Evolutionary conservation across 1,140 invertebrate species (phyloP), one percentile per base, ranked within the genome.

Genomic region (Drosophila chauvacae): DNA sequence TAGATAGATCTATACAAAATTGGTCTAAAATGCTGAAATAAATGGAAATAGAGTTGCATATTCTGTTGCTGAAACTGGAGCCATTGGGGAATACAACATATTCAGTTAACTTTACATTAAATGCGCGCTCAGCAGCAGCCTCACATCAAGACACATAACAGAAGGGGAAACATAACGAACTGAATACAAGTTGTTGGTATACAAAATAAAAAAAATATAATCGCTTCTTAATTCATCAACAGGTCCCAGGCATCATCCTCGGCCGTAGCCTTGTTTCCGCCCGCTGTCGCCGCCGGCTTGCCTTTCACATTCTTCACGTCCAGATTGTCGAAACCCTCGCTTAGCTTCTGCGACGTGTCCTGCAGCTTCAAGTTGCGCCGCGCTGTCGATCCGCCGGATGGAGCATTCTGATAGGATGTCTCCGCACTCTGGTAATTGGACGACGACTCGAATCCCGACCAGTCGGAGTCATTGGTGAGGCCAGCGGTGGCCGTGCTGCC

Each of bases 161-260:
- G 70, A 70, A 23, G 56, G 20, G 56, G 20, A 39, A 56, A 69
- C 75, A 80, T 53, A 88, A 83, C 63, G 75, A 83, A 88, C 77
- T 42, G 68, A 61, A 44, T 77, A 20, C n/a, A n/a, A n/a, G n/a
- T n/a, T n/a, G n/a, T n/a, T 39, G 63, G 61, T 51, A 51, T 48
- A 68, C 3, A 28, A 39, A 75, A 80, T 20, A 53, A 10, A 75
- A 80, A 35, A 53, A 10, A 33, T 60, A 71, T 55, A 60, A 63
- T 57, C 47, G 62, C 44, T 62, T 58, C 28, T 42, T 93, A 94
- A 85, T 94, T 93, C 91, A 94, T 94, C 66, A 94, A 77, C 90
- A 94, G 93, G 75, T 94, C 93, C 94, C 94, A 94, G 42, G 94
- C 94, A 81, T 94, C 94, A 41, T 94, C 94, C 78, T 94, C 94